These are phyloP conservation scores for Pipistrellus kuhlii DNA, from an alignment of 2,797 vertebrate genomes.

Conservation along the genomic window DNA sequence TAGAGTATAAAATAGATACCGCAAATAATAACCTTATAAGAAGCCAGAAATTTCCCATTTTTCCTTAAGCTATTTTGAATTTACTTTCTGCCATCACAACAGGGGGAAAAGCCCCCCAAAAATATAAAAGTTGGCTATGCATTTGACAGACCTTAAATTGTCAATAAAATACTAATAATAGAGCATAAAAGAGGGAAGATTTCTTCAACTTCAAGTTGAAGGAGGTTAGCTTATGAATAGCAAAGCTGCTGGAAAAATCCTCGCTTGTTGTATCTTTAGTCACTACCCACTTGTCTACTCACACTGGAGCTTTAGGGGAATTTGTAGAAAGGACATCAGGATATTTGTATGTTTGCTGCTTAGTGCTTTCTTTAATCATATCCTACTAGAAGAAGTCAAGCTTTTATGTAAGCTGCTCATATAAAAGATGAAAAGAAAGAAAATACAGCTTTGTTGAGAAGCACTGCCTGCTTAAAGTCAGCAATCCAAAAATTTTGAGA, in stretches of 20 bases:
- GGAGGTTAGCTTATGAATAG: neutral
- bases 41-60: neutral
- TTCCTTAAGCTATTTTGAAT: slow-evolving; percentile 7
- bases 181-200: neutral
- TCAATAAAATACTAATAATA: slow-evolving; percentile 2
- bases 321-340: neutral
- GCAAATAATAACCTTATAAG: neutral
- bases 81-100: neutral
- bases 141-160: neutral
- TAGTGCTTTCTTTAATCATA: neutral
- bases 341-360: neutral
- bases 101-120: neutral
- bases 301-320: neutral
- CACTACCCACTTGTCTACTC: neutral
- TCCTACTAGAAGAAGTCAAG: neutral
- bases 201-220: neutral
- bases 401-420: neutral
- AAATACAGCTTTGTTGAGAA: neutral
- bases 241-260: neutral
- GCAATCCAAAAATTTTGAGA: neutral
- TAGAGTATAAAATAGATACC: neutral
- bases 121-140: neutral
- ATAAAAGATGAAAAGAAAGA: slow-evolving; percentile 6
- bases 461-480: neutral
- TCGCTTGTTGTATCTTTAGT: neutral